Evolutionary conservation across 2,113 vertebrate genomes (phyloP).

Genomic region (Glaucomys volans): DNA sequence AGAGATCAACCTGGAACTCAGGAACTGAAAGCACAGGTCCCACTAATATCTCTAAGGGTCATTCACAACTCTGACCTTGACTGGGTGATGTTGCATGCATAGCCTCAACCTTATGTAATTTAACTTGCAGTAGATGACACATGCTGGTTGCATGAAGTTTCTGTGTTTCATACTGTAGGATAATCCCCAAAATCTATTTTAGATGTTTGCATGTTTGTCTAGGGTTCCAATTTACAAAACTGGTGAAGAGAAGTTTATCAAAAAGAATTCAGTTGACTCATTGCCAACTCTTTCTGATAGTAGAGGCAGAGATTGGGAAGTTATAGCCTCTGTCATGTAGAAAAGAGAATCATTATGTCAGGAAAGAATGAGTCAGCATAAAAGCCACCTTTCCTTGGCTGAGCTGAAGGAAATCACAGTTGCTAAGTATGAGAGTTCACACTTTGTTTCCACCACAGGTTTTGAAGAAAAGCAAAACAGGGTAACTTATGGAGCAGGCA

Average conservation of each 20-base stretch:
- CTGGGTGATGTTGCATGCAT: neutral
- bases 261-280: neutral
- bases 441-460: neutral
- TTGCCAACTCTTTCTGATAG: neutral
- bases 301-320: neutral
- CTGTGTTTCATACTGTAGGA: neutral
- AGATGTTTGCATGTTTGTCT: neutral
- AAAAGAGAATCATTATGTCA: neutral
- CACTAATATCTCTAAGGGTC: neutral
- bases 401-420: neutral
- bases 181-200: neutral
- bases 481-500: neutral
- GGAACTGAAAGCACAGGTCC: neutral
- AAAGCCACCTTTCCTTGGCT: neutral
- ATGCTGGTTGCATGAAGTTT: neutral
- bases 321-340: neutral
- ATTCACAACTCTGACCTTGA: neutral
- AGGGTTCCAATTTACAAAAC: neutral
- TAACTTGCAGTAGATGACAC: neutral
- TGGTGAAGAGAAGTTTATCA: neutral
- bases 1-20: neutral
- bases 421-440: neutral
- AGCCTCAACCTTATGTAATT: neutral
- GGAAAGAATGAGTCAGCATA: neutral
- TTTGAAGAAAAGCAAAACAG: neutral